Conservation (phyloP, 2,888 invertebrate species). For the Eupithecia tripunctaria region DNA sequence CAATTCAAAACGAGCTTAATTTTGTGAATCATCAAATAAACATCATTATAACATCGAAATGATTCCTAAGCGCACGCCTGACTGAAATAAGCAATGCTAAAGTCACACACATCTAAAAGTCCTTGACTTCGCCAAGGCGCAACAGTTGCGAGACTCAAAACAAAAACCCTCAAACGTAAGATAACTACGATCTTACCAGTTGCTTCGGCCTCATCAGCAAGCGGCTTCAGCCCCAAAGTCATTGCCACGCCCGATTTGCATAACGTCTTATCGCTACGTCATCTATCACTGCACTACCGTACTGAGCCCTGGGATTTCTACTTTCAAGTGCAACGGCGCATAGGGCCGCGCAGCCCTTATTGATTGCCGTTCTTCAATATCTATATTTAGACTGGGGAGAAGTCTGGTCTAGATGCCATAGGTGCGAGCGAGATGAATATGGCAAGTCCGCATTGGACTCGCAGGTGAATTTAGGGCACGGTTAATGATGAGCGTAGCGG, state of each 20-base stretch:
- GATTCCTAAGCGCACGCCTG: neutral
- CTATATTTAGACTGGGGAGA: slow-evolving; percentile 31
- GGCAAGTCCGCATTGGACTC: slow-evolving; percentile 15
- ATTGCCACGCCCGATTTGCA: slow-evolving; percentile 14
- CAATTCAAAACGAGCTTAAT: neutral
- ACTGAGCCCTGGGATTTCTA: slow-evolving; percentile 12
- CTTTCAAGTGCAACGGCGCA: slow-evolving; percentile 37
- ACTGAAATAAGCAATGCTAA: neutral
- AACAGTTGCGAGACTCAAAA: slow-evolving; percentile 8
- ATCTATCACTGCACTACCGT: slow-evolving; percentile 37
- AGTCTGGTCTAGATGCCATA: slow-evolving; percentile 34
- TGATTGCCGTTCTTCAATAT: slow-evolving; percentile 33
- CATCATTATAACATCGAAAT: neutral
- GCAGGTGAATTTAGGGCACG: slow-evolving; percentile 25
- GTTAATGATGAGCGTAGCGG: slow-evolving; percentile 12
- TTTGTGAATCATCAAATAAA: neutral
- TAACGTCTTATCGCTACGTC: slow-evolving; percentile 35
- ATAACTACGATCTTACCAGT: slow-evolving; percentile 23
- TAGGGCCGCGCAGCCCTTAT: slow-evolving; percentile 41
- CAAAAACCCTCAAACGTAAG: neutral
- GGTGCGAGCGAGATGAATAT: slow-evolving; percentile 35
- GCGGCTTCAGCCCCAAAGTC: neutral
- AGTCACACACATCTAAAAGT: neutral
- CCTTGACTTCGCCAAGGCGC: slow-evolving; percentile 17
- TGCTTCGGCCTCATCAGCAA: slow-evolving; percentile 18